Evolutionary conservation across 2,113 vertebrate genomes (phyloP).

Genomic region (Passer montanus): DNA sequence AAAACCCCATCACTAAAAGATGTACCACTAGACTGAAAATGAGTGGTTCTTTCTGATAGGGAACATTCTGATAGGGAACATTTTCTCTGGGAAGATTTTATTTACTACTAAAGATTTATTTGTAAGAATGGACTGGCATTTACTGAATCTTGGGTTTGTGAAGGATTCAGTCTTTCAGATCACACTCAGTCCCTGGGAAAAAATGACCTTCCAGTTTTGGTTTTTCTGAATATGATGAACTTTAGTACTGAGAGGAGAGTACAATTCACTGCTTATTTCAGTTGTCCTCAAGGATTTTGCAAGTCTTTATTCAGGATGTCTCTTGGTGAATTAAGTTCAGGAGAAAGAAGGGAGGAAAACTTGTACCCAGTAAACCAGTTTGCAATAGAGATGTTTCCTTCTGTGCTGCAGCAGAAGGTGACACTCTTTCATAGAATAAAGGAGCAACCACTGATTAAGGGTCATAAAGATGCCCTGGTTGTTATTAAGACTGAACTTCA

Average conservation of each 20-base stretch:
- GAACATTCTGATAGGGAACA: not conserved
- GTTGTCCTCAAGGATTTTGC: not conserved
- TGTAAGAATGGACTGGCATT: not conserved
- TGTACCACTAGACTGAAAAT: not conserved
- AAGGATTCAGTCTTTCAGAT: not conserved
- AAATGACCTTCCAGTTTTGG: not conserved
- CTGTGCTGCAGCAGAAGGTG: not conserved
- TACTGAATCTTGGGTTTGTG: not conserved
- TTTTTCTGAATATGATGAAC: not conserved
- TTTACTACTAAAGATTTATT: not conserved
- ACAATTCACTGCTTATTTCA: not conserved
- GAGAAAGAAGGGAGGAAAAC: not conserved
- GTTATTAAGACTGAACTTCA: not conserved
- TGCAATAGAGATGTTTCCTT: not conserved
- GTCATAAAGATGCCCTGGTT: not conserved
- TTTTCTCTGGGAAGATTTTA: not conserved
- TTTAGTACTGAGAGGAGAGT: not conserved
- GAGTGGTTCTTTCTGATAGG: not conserved
- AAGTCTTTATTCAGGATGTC: not conserved
- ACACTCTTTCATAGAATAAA: not conserved
- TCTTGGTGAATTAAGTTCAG: not conserved
- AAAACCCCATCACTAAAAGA: not conserved
- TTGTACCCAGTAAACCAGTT: not conserved
- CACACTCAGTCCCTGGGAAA: not conserved
- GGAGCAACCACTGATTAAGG: not conserved